These are phyloP conservation scores for Petrocephalus microphthalmus DNA, from an alignment of 2,113 vertebrate genomes.

Conservation along the genomic window DNA sequence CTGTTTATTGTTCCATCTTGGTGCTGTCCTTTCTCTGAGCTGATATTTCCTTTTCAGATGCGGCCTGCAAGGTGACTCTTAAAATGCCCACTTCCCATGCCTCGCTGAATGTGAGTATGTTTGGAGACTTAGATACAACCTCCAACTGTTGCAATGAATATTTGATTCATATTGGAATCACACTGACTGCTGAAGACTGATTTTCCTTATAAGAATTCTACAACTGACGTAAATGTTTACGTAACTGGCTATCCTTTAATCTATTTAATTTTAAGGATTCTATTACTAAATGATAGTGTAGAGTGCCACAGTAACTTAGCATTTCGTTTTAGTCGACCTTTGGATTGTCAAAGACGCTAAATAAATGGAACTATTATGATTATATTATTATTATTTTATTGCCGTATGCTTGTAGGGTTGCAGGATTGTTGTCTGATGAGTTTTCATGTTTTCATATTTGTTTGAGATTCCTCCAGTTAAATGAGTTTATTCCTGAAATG, in stretches of 20 bases:
- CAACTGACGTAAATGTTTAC: not conserved
- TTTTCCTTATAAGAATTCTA: not conserved
- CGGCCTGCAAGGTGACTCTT: not conserved
- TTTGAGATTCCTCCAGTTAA: not conserved
- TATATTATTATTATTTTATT: too few relatives aligned
- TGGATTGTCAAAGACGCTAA: too few relatives aligned
- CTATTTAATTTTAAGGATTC: not conserved
- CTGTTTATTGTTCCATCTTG: not conserved
- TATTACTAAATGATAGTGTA: not conserved
- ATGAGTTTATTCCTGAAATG: not conserved
- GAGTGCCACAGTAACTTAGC: not conserved
- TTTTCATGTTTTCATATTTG: not conserved
- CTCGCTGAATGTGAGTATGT: not conserved
- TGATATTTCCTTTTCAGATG: not conserved
- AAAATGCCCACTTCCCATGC: not conserved
- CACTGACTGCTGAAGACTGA: not conserved
- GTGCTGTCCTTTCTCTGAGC: not conserved
- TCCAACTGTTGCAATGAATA: not conserved
- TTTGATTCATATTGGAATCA: not conserved
- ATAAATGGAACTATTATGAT: too few relatives aligned
- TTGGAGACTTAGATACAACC: not conserved
- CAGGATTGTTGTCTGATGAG: not conserved
- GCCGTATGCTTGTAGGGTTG: not conserved
- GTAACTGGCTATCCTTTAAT: not conserved
- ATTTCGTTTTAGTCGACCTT: too few relatives aligned